Percentiles rank a stretch among this genome's conserved stretches.
Conservation (phyloP, 2,888 invertebrate genomes). For the Heteropelma amictum region DNA sequence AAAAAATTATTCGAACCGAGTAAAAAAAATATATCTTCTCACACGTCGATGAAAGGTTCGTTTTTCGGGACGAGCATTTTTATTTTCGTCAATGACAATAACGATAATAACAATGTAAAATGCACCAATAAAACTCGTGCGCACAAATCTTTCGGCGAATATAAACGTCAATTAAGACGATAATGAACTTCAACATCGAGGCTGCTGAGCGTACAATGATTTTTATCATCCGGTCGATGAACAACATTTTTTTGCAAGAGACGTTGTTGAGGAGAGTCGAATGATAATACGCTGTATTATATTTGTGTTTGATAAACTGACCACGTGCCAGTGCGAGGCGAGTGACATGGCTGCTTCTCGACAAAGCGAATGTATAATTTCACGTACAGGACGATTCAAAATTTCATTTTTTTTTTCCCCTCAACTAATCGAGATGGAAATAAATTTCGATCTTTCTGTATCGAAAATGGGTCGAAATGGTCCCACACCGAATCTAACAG, state of each 20-base stretch:
- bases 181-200: too few species aligned
- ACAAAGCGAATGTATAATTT: conserved; percentile 22
- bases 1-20: neutral
- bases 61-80: conserved; percentile 1
- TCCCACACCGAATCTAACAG: too few species aligned
- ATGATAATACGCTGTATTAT: too few species aligned
- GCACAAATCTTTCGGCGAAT: too few species aligned
- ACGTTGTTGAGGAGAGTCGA: neutral
- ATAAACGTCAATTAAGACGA: too few species aligned
- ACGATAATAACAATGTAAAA: neutral
- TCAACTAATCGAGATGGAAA: neutral
- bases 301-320: conserved; percentile 34
- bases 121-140: too few species aligned
- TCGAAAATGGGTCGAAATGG: too few species aligned
- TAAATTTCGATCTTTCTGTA: too few species aligned
- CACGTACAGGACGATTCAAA: conserved; percentile 19
- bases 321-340: conserved; percentile 43
- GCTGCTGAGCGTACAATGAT: neutral
- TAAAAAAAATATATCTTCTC: neutral
- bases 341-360: conserved; percentile 26
- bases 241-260: neutral
- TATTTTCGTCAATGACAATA: too few species aligned
- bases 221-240: neutral
- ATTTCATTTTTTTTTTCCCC: neutral
- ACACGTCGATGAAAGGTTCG: too few species aligned